A percentile compares a stretch with the other conserved stretches of the same genome.
Conservation (phyloP, 2,113 vertebrate species). For the Callithrix jacchus region DNA sequence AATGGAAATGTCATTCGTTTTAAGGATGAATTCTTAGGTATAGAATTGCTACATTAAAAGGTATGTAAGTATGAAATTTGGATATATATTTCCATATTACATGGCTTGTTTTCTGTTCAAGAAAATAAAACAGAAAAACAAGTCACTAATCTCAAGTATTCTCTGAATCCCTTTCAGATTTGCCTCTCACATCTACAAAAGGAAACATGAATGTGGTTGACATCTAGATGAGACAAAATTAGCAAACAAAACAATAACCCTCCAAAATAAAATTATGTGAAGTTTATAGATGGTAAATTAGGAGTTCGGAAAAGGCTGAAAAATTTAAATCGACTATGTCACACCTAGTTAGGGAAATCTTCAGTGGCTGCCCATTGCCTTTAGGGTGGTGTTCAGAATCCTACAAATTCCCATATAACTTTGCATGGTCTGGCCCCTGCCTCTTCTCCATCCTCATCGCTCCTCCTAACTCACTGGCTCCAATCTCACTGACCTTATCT, state of each 20-base stretch:
- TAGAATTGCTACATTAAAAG: not conserved
- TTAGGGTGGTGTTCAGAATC: not conserved
- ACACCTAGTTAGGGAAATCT: not conserved
- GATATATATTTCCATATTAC: not conserved
- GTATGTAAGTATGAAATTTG: not conserved
- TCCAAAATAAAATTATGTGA: not conserved
- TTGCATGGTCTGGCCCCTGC: not conserved
- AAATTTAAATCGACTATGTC: not conserved
- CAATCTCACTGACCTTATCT: not conserved
- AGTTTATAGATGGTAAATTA: not conserved
- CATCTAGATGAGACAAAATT: not conserved
- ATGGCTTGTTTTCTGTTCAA: not conserved
- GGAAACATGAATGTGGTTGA: not conserved
- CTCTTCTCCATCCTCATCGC: not conserved
- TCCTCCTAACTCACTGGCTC: not conserved
- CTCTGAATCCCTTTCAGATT: constrained; percentile 13
- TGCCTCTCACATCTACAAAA: not conserved
- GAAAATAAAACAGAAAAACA: not conserved
- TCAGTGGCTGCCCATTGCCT: not conserved
- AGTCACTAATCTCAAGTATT: not conserved
- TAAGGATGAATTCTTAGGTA: not conserved
- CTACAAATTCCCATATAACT: not conserved
- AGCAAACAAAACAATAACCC: not conserved
- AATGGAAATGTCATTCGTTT: not conserved
- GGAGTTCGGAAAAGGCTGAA: not conserved